These are phyloP conservation scores for Tupaia chinensis DNA, from an alignment of 2,113 vertebrate species.

Conservation along the genomic window DNA sequence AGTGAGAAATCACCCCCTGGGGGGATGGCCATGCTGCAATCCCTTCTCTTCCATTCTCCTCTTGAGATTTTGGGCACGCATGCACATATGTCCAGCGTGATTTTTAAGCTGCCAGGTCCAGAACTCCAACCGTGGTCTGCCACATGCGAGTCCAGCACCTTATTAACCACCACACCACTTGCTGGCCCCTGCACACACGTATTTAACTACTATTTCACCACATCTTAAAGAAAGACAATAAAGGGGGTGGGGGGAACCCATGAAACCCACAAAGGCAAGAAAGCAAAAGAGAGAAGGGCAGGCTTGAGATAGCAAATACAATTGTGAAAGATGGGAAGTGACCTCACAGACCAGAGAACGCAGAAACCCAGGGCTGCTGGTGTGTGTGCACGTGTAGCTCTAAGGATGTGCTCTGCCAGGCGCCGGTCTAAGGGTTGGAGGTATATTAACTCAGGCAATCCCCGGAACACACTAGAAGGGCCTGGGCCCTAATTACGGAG, in stretches of 20 bases:
- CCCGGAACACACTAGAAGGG: neutral
- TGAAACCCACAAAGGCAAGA: neutral
- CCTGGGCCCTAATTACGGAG: neutral
- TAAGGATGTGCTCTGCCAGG: neutral
- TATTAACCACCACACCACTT: too few species aligned
- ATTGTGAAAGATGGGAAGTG: neutral
- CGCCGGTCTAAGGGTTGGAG: neutral
- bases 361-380: neutral
- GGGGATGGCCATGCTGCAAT: too few species aligned
- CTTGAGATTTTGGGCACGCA: too few species aligned
- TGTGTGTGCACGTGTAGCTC: too few species aligned
- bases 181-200: neutral
- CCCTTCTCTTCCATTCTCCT: too few species aligned
- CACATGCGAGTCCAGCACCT: too few species aligned
- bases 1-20: too few species aligned
- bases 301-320: neutral
- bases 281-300: neutral
- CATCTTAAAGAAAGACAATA: neutral
- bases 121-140: too few species aligned
- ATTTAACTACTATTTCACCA: neutral
- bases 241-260: too few species aligned
- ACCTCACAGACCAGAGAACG: neutral
- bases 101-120: too few species aligned
- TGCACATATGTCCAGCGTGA: too few species aligned
- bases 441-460: neutral